phyloP scores from a whole-genome alignment of 2,888 invertebrate species.

The Unio delphinus region DNA sequence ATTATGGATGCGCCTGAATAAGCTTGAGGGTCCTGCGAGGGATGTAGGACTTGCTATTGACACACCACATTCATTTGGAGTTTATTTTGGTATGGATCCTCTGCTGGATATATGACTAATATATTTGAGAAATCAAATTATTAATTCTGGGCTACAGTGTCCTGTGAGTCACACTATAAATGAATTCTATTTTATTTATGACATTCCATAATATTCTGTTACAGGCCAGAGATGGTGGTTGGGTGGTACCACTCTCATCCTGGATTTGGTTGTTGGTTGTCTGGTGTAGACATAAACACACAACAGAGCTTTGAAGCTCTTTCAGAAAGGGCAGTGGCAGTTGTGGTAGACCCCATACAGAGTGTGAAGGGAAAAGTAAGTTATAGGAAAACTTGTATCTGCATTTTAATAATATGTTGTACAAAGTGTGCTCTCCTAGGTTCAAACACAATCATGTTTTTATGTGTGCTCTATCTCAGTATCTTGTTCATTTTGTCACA shows the following conservation, averaged over 20 bases:
- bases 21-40: too few relatives aligned
- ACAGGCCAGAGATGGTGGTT: conserved; percentile 98
- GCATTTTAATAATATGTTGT: not conserved
- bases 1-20: too few relatives aligned
- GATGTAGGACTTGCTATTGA: too few relatives aligned
- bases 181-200: not conserved
- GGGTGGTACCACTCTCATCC: conserved; percentile 99
- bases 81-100: too few relatives aligned
- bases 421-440: not conserved
- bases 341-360: conserved; percentile 99
- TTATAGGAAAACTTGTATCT: not conserved
- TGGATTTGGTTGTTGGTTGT: conserved; percentile 99
- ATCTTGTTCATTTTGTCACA: too few relatives aligned
- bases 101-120: too few relatives aligned
- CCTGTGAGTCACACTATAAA: too few relatives aligned
- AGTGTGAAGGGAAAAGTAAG: conserved; percentile 90
- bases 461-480: too few relatives aligned
- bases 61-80: too few relatives aligned
- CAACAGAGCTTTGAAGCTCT: conserved; percentile 99
- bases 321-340: conserved; percentile 98
- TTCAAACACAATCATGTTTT: too few relatives aligned
- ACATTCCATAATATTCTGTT: conserved; percentile 11
- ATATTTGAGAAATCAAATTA: too few relatives aligned
- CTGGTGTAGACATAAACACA: conserved; percentile 98
- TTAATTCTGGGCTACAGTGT: too few relatives aligned